phyloP scores from a whole-genome alignment of 2,797 vertebrate genomes.

The Enteromius anoplus region DNA sequence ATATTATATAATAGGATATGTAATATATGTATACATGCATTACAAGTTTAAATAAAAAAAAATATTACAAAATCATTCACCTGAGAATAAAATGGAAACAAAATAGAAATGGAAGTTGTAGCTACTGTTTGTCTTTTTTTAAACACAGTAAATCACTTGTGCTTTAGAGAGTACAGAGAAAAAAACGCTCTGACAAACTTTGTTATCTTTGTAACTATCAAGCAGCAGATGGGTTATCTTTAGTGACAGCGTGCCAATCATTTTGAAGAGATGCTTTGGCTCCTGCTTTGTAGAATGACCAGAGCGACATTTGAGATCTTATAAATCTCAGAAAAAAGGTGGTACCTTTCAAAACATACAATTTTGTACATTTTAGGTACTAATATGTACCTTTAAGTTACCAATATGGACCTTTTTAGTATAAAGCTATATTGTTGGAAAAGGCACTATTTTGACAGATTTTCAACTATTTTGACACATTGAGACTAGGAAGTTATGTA shows the following conservation, averaged over 20 bases:
- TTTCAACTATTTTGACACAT: not conserved
- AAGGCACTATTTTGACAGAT: not conserved
- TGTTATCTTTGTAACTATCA: not conserved
- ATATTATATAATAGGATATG: not conserved
- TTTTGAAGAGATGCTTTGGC: not conserved
- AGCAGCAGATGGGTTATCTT: slow-evolving; percentile 1
- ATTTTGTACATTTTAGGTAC: not conserved
- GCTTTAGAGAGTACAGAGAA: not conserved
- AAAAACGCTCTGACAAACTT: not conserved
- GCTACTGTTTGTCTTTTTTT: not conserved
- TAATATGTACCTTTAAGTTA: not conserved
- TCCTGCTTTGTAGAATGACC: not conserved
- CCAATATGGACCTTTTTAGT: not conserved
- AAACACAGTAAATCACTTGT: not conserved
- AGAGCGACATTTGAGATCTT: not conserved
- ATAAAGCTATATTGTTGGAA: not conserved
- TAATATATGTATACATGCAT: not conserved
- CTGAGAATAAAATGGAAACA: not conserved
- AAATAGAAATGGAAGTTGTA: not conserved
- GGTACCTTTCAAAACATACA: not conserved
- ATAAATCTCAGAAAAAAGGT: not conserved
- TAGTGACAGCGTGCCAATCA: not conserved
- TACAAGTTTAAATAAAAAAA: not conserved
- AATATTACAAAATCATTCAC: not conserved
- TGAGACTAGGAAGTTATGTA: not conserved